Evolutionary conservation across 1,140 invertebrate genomes (phyloP).

Genomic region (Sweltsa coloradensis): DNA sequence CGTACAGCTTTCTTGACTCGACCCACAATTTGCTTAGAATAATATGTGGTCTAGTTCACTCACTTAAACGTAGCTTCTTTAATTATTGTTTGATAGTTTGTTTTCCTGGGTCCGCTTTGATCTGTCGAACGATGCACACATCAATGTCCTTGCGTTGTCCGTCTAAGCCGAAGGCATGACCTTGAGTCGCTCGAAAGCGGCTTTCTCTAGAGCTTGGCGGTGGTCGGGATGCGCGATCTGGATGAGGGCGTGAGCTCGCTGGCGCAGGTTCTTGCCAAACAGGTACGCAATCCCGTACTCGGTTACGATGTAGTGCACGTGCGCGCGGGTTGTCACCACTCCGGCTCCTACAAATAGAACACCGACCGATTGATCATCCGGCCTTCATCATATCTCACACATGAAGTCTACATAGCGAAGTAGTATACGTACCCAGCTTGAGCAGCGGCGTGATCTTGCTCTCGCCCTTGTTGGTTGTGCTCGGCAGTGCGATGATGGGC

Average conservation of each 20-base stretch:
- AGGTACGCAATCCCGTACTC: slow-evolving; percentile 84
- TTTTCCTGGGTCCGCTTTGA: too few relatives aligned
- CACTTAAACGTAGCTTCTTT: too few relatives aligned
- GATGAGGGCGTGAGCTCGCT: slow-evolving; percentile 81
- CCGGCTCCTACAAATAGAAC: slow-evolving; percentile 59
- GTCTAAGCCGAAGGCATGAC: slow-evolving; percentile 64
- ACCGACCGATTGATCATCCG: not conserved
- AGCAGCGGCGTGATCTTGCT: slow-evolving; percentile 80
- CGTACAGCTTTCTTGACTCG: too few relatives aligned
- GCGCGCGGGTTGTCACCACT: slow-evolving; percentile 83
- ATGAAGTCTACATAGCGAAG: not conserved
- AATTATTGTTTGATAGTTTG: too few relatives aligned
- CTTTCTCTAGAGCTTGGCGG: slow-evolving; percentile 72
- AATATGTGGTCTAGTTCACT: too few relatives aligned
- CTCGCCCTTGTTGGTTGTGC: slow-evolving; percentile 70
- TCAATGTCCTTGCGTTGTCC: too few relatives aligned
- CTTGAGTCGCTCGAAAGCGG: slow-evolving; percentile 77
- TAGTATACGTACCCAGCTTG: slow-evolving; percentile 51
- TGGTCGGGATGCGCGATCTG: slow-evolving; percentile 84
- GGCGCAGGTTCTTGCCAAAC: slow-evolving; percentile 80
- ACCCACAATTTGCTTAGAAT: too few relatives aligned
- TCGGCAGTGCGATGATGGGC: slow-evolving; percentile 86
- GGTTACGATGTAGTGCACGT: slow-evolving; percentile 88
- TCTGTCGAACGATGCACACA: too few relatives aligned
- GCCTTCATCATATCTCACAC: not conserved